phyloP scores from a whole-genome alignment of 2,797 vertebrate genomes.

The Caiman crocodilus region DNA sequence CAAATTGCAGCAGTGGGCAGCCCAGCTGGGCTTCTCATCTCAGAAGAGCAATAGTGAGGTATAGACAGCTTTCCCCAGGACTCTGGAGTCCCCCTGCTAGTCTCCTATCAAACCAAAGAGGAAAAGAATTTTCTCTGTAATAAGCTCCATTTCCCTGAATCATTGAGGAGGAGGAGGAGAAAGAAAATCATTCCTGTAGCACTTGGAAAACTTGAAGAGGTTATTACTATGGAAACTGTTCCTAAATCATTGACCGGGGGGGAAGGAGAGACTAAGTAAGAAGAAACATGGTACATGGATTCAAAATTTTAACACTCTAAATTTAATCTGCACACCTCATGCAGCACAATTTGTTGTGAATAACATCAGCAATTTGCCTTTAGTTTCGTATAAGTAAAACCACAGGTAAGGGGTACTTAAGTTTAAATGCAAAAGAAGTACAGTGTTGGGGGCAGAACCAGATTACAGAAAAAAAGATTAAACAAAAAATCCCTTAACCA shows the following conservation, averaged over 20 bases:
- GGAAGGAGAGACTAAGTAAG: constrained; percentile 1
- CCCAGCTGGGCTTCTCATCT: constrained; percentile 54
- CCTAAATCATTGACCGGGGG: constrained; percentile 66
- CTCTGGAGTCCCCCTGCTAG: constrained; percentile 48
- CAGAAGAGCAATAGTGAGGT: not conserved
- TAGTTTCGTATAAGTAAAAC: constrained; percentile 63
- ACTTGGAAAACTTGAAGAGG: constrained; percentile 85
- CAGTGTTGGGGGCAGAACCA: not conserved
- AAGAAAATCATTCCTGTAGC: constrained; percentile 81
- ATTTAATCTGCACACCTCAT: constrained; percentile 47
- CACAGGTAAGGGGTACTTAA: constrained; percentile 44
- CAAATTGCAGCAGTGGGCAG: constrained; percentile 71
- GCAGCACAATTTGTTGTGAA: constrained; percentile 45
- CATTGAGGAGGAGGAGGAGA: constrained; percentile 79
- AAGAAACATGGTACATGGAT: not conserved
- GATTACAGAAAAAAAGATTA: not conserved
- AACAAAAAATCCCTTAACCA: not conserved
- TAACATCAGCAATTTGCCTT: constrained; percentile 58
- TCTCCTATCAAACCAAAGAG: constrained; percentile 62
- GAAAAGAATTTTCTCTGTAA: constrained; percentile 75
- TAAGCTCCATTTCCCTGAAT: constrained; percentile 78
- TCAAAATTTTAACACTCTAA: constrained; percentile 54
- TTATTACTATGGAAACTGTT: constrained; percentile 85
- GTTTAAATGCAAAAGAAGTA: not conserved
- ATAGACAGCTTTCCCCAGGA: constrained; percentile 48